These are phyloP conservation scores for Drosophila oshimai DNA, from an alignment of 1,140 invertebrate genomes.

Conservation along the genomic window DNA sequence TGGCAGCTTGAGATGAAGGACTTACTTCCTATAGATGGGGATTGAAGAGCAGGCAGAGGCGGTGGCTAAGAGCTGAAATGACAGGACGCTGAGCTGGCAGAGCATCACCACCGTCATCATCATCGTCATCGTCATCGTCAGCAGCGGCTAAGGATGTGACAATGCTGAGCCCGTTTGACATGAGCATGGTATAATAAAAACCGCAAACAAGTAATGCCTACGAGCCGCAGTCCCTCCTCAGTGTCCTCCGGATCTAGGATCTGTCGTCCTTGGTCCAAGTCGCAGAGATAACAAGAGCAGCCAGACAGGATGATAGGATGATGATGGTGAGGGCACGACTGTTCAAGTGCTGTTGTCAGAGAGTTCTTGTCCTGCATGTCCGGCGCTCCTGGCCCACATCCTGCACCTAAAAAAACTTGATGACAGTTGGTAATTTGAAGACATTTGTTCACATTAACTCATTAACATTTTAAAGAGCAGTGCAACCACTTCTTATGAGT, in stretches of 20 bases:
- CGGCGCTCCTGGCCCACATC: background rate
- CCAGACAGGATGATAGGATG: background rate
- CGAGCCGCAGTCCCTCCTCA: background rate
- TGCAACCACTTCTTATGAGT: no score
- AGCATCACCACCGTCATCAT: constrained; percentile 14
- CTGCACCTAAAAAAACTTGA: background rate
- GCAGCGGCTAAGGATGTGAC: constrained; percentile 58
- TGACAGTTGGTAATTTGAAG: background rate
- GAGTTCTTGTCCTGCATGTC: constrained; percentile 2
- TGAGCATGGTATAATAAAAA: constrained; percentile 78
- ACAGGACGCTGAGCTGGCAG: constrained; percentile 71
- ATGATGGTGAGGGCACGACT: background rate
- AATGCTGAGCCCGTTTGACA: constrained; percentile 76
- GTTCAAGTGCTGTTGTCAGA: constrained; percentile 43
- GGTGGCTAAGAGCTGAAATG: constrained; percentile 39
- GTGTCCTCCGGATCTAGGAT: constrained; percentile 1
- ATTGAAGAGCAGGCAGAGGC: background rate
- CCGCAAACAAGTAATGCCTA: constrained; percentile 75
- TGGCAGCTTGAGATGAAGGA: constrained; percentile 31
- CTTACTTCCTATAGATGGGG: constrained; percentile 27
- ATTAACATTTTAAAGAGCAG: no score
- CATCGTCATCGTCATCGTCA: background rate
- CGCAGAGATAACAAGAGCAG: constrained; percentile 18
- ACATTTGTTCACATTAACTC: no score
- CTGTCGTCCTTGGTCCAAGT: constrained; percentile 5